Base-by-base conservation (phyloP, 2,888 invertebrate species). In the Eurytoma californica region DNA sequence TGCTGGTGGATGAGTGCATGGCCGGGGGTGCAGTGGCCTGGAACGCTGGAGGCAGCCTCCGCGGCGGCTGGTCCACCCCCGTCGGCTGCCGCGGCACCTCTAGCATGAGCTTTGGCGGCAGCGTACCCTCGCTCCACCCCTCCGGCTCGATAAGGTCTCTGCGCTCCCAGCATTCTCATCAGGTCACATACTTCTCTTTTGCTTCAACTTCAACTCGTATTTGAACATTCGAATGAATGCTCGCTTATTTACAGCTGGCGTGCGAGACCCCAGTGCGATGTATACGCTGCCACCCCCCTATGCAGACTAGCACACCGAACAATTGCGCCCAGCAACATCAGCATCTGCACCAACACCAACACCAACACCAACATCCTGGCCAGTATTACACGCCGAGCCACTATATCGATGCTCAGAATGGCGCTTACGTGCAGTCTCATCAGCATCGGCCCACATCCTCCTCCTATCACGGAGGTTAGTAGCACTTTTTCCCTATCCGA, bases 91-190 rank as follows among this genome's bases (percentile, higher is more conserved):
- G 88, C 82, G 88, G 87, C 84, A 88, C 87, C 84, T 88, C 89
- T 14, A 84, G 86, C 73, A 88, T 88, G 88, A 89, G 88, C 83
- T 88, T 90, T 79, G 88, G 88, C n/a, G 89, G 89, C 72, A 90
- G 89, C 79, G 89, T 89, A 61, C 89, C 89, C 20, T 90, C 89
- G 9, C 86, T 90, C n/a, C 89, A 89, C 80, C 88, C 87, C 9
- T 84, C 88, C 20, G 89, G 89, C 77, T 90, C 89, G 61, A 84
- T 89, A 81, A 85, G 89, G 82, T 89, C 89, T 4, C 83, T 90
- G 53, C 83, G 89, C 80, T 90, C 89, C 66, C 89, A 89, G 81
- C 89, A 89, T 69, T 90, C 89, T 51, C 84, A 84, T 80, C 88
- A 89, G 86, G 88, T 88, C 74, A 39, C n/a, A n/a, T n/a, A n/a